Base-by-base conservation (phyloP, 2,888 invertebrate species). In the Gastracanthus pulcherrimus region DNA sequence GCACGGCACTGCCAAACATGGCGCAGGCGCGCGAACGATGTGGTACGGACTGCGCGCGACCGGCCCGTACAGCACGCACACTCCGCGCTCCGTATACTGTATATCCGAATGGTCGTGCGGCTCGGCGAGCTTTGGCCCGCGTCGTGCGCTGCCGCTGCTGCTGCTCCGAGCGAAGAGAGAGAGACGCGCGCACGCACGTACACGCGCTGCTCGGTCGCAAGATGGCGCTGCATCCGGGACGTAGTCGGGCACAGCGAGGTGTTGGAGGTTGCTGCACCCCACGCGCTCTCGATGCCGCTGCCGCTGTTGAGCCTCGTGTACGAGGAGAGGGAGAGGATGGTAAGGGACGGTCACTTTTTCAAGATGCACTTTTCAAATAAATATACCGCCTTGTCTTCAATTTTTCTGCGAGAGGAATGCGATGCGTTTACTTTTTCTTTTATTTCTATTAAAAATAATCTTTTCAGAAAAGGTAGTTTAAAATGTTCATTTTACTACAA, bases 1-100 rank as follows among this genome's bases (percentile, higher is more conserved):
- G 89, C 89, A 88, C 89, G 19, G 45, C 58, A 72, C 72, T 77
- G 29, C 58, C 70, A 81, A 81, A 76, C 81, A 81, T 76, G 80
- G 80, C 80, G 69, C 76, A 26, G 38, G n/a, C 72, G 74, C 55
- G 62, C 75, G 55, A 60, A 70, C 55, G 34, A n/a, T n/a, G n/a
- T n/a, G 38, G 55, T 55, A 48, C 38, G 13, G 26, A 29, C 26
- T 19, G 60, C 34, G 69, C 34, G 62, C 51, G 36, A 6, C 36
- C 38, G 64, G 55, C n/a, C 66, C 67, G 38, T 13, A 45, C 64
- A n/a, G 75, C 75, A 13, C 34, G 48, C 66, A 58, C 31, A 26
- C 64, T 16, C n/a, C 19, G 62, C 29, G 29, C n/a, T n/a, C n/a
- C n/a, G n/a, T n/a, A n/a, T n/a, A n/a, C n/a, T 64, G 48, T 58